Base-by-base conservation (phyloP, 2,113 vertebrate species). In the Monopterus albus region DNA sequence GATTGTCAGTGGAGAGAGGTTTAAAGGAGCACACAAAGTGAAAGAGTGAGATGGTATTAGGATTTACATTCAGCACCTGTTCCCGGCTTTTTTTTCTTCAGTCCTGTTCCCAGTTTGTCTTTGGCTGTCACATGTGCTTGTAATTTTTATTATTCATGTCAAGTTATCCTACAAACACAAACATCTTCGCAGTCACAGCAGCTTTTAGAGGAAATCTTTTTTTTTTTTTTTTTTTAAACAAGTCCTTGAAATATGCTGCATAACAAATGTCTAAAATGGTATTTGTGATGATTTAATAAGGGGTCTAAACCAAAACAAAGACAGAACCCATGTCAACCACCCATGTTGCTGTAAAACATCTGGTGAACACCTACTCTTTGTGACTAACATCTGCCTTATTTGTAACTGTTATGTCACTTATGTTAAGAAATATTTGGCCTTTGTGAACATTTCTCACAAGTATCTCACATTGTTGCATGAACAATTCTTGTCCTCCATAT, bases 1-100 rank as follows among this genome's bases (percentile, higher is more conserved):
- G 20, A 9, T 43, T 2, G 11, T 50, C 42, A 1, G 0, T 15
- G 33, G 33, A 72, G 21, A 64, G 17, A 49, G 2, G 13, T 14
- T 26, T 57, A 25, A 70, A n/a, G 6, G 66, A 58, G 59, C 3
- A 57, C 51, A 62, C 72, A 51, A 15, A 33, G 45, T 35, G 25
- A 42, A 47, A 56, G 11, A 45, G 50, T 13, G 61, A 67, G 42
- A 36, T 18, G 39, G 25, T 26, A 51, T 39, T 35, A 58, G 42
- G 13, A 65, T 75, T 67, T 72, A 51, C 66, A 58, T 64, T 75
- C 55, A 58, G 50, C 56, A 26, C 42, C 36, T 45, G 50, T 4
- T 40, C 35, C 23, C 10, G 36, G 31, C 38, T 65, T 59, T 28
- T 29, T 61, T 55, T 14, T 7, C 43, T 52, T 17, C 28, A 6